Conservation (phyloP, 2,888 invertebrate species). For the Drosophila tripunctata region DNA sequence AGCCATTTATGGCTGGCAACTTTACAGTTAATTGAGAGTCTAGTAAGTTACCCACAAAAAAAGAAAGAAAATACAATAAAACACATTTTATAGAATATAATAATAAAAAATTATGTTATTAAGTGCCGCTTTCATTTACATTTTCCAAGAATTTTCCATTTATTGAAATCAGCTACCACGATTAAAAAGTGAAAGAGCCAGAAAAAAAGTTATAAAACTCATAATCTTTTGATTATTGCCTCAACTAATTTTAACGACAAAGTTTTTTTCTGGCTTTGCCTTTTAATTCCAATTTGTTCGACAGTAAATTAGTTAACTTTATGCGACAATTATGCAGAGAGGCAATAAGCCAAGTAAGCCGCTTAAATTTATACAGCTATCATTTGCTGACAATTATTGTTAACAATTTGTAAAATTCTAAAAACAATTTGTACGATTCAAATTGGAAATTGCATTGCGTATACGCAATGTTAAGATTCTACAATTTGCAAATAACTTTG, state of each 20-base stretch:
- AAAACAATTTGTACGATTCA: constrained; percentile 6
- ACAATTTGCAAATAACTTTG: constrained; percentile 46
- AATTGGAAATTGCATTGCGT: constrained; percentile 31
- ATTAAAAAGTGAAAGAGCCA: not conserved
- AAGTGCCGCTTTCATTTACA: not conserved
- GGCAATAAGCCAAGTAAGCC: not conserved
- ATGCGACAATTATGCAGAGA: constrained; percentile 10
- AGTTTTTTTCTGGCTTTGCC: constrained; percentile 12
- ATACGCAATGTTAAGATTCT: constrained; percentile 54
- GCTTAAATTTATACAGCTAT: constrained; percentile 6
- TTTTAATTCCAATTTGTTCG: constrained; percentile 21
- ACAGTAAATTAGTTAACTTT: constrained; percentile 13
- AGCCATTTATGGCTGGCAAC: constrained; percentile 41
- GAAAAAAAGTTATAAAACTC: not conserved
- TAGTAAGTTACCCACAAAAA: constrained; percentile 50
- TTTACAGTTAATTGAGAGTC: constrained; percentile 44
- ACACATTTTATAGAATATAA: not conserved
- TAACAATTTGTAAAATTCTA: constrained; percentile 24
- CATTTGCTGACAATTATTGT: constrained; percentile 1
- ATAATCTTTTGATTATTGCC: constrained; percentile 6
- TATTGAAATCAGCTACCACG: too few species aligned
- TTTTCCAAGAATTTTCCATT: not conserved
- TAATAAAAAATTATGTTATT: not conserved
- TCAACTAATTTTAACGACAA: constrained; percentile 8
- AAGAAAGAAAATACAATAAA: too few species aligned